phyloP scores from a whole-genome alignment of 1,140 invertebrate species.

The Protaetia brevitarsis region DNA sequence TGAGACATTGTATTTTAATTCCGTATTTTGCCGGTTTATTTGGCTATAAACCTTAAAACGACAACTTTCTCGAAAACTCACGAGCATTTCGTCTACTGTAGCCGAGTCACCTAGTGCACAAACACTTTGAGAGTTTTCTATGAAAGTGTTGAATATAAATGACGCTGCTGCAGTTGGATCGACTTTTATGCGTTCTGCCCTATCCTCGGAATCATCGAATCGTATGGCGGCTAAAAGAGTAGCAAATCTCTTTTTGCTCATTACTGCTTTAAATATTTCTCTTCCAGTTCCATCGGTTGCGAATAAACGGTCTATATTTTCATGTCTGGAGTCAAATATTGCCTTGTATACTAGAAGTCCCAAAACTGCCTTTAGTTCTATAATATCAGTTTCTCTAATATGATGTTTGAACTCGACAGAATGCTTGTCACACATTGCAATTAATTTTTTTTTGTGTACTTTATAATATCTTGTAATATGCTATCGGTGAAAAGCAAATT shows the following conservation, averaged over 20 bases:
- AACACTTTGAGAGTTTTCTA: slow-evolving; percentile 34
- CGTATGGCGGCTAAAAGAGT: slow-evolving; percentile 36
- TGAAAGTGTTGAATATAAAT: slow-evolving; percentile 24
- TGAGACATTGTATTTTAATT: slow-evolving; percentile 47
- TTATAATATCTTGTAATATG: no score
- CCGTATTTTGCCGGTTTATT: slow-evolving; percentile 50
- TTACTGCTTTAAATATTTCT: slow-evolving; percentile 35
- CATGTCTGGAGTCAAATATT: slow-evolving; percentile 36
- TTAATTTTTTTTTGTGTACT: no score
- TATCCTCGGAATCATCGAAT: no score
- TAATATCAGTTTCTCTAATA: slow-evolving; percentile 3
- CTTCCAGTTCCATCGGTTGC: slow-evolving; percentile 39
- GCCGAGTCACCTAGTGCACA: slow-evolving; percentile 36
- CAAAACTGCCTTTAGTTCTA: slow-evolving; percentile 18
- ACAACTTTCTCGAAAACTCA: slow-evolving; percentile 46
- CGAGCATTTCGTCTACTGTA: no score
- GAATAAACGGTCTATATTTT: slow-evolving; percentile 34
- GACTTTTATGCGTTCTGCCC: no score
- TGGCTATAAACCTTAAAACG: slow-evolving; percentile 49
- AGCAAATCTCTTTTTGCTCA: slow-evolving; percentile 36
- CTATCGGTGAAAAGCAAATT: no score
- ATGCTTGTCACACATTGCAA: no score
- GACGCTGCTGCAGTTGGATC: slow-evolving; percentile 7
- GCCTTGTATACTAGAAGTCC: slow-evolving; percentile 17
- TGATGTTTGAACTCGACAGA: no score